A percentile compares a stretch with the other conserved stretches of the same genome.
phyloP scores from a whole-genome alignment of 2,888 invertebrate species.

The Callyntrura guangdongensis region DNA sequence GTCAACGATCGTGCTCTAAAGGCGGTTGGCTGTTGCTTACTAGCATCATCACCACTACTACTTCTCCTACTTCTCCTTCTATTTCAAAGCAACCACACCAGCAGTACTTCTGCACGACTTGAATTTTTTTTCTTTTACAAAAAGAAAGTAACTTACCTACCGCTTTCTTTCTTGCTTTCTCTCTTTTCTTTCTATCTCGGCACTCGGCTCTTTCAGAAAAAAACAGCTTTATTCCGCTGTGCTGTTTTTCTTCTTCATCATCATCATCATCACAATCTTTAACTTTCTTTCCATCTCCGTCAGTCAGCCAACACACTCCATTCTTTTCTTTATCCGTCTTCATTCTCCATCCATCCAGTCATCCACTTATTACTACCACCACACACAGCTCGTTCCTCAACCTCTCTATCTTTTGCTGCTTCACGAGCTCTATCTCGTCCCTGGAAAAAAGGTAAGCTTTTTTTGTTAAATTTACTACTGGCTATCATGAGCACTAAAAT shows the following conservation, averaged over 20 bases:
- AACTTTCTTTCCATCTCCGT: constrained; percentile 3
- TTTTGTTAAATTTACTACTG: constrained; percentile 14
- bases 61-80: not conserved
- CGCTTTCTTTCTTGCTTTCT: constrained; percentile 14
- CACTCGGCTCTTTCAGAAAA: constrained; percentile 27
- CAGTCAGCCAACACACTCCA: constrained; percentile 59
- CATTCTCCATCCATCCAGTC: not conserved
- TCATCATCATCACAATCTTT: not conserved
- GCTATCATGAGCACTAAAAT: not conserved
- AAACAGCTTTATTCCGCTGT: constrained; percentile 52
- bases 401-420: too few relatives aligned
- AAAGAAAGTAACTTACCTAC: not conserved
- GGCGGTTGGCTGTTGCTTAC: constrained; percentile 46
- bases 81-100: constrained; percentile 22
- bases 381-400: not conserved
- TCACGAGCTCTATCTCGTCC: not conserved
- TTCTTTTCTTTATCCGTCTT: constrained; percentile 51
- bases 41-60: not conserved
- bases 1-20: not conserved
- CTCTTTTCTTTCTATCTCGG: not conserved
- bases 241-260: constrained; percentile 41
- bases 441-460: constrained; percentile 4
- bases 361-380: not conserved
- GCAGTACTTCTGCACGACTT: constrained; percentile 74
- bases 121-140: not conserved